Percentiles rank a stretch among this genome's conserved stretches.
phyloP scores from a whole-genome alignment of 2,797 vertebrate species.

The Gambusia yucatana region DNA sequence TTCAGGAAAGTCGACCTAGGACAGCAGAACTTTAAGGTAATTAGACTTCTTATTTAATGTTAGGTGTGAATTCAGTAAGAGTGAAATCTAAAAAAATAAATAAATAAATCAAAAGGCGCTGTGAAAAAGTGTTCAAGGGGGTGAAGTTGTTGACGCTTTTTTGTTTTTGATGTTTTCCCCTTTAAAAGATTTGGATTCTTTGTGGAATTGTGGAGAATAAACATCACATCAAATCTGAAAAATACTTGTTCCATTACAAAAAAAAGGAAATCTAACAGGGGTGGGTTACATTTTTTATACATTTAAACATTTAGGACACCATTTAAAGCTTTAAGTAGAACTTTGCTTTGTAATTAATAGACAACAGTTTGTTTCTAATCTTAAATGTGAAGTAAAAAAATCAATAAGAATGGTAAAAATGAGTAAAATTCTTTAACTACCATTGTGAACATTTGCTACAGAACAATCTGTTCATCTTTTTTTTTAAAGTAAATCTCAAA shows the following conservation, averaged over 20 bases:
- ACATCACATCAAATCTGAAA: not conserved
- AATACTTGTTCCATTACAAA: not conserved
- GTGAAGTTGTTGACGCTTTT: not conserved
- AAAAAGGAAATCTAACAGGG: not conserved
- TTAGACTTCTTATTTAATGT: not conserved
- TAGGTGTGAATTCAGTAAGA: not conserved
- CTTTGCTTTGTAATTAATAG: not conserved
- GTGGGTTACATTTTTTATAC: not conserved
- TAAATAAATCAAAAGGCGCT: not conserved
- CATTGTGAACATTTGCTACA: not conserved
- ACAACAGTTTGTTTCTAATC: not conserved
- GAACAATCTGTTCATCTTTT: conserved; percentile 8
- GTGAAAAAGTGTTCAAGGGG: not conserved
- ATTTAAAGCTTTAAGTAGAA: not conserved
- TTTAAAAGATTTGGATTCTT: not conserved
- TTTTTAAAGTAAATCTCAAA: conserved; percentile 3
- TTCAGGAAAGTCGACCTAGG: not conserved
- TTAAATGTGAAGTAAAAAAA: not conserved
- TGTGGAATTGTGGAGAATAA: not conserved
- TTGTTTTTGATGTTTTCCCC: not conserved
- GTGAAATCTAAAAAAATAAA: not conserved
- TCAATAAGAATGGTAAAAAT: not conserved
- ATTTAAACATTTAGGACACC: not conserved
- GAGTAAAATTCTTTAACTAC: not conserved
- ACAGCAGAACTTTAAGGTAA: not conserved